Evolutionary conservation across 2,797 vertebrate species (phyloP).

Genomic region (Sylvia borin): DNA sequence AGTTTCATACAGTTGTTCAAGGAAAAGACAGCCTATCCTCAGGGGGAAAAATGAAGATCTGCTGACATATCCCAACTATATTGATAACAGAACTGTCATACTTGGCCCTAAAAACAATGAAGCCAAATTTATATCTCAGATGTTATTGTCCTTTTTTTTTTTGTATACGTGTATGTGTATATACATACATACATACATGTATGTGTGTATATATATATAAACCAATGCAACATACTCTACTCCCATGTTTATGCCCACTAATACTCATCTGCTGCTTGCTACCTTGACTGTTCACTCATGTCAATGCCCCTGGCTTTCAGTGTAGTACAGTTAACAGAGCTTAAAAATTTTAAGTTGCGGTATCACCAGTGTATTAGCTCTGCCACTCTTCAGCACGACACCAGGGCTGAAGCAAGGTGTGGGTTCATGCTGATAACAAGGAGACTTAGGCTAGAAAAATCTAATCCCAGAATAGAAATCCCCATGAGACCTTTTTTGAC

Average conservation of each 20-base stretch:
- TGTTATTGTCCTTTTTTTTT: not conserved
- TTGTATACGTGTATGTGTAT: fast-evolving
- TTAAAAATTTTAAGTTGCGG: not conserved
- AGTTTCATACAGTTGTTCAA: not conserved
- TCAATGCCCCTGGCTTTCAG: not conserved
- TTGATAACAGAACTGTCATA: not conserved
- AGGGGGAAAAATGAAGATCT: not conserved
- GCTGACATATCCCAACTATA: not conserved
- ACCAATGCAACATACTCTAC: not conserved
- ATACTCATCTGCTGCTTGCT: not conserved
- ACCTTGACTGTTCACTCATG: not conserved
- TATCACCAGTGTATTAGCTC: not conserved
- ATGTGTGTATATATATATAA: no score
- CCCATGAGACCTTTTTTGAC: not conserved
- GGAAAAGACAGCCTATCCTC: not conserved
- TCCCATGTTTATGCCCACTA: not conserved
- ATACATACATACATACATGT: no score
- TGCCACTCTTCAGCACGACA: not conserved
- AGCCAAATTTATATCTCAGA: not conserved
- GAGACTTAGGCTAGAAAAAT: not conserved
- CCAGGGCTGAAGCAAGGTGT: not conserved
- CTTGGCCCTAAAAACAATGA: not conserved
- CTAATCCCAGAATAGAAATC: not conserved
- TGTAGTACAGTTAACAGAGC: not conserved
- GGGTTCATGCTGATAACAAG: not conserved